Conservation (phyloP, 2,888 invertebrate genomes). For the Microplitis manilae region DNA sequence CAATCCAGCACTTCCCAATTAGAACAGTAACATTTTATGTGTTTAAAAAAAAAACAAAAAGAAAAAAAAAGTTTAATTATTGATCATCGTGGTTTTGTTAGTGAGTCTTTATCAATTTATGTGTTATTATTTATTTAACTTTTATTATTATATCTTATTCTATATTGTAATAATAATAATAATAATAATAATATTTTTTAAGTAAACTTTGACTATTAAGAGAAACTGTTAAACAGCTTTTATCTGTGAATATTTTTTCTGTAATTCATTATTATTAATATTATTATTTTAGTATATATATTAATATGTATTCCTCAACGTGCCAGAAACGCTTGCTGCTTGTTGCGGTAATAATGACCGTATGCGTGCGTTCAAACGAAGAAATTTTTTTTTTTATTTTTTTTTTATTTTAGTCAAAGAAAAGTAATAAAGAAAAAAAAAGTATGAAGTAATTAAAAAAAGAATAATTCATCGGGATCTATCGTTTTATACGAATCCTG, state of each 20-base stretch:
- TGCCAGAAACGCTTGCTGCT: conserved; percentile 18
- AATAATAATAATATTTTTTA: neutral
- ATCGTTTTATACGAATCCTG: neutral
- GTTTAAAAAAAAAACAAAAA: too few species aligned
- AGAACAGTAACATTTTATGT: conserved; percentile 29
- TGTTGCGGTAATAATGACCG: conserved; percentile 5
- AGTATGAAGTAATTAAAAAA: neutral
- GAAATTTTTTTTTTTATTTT: neutral
- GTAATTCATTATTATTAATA: neutral
- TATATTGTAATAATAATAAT: neutral
- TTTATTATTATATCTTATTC: neutral
- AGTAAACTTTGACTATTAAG: neutral
- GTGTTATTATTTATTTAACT: neutral
- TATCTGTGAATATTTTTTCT: neutral
- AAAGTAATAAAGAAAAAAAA: too few species aligned
- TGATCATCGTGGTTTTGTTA: conserved; percentile 19
- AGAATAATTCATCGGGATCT: neutral
- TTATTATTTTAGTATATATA: conserved; percentile 5
- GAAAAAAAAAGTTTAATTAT: neutral
- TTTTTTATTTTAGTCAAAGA: neutral
- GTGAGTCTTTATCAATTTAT: neutral
- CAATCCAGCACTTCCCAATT: conserved; percentile 22
- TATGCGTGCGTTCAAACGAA: conserved; percentile 5
- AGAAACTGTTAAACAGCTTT: neutral
- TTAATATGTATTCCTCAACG: conserved; percentile 9